Conservation (phyloP, 2,113 vertebrate genomes). For the Haemorhous mexicanus region DNA sequence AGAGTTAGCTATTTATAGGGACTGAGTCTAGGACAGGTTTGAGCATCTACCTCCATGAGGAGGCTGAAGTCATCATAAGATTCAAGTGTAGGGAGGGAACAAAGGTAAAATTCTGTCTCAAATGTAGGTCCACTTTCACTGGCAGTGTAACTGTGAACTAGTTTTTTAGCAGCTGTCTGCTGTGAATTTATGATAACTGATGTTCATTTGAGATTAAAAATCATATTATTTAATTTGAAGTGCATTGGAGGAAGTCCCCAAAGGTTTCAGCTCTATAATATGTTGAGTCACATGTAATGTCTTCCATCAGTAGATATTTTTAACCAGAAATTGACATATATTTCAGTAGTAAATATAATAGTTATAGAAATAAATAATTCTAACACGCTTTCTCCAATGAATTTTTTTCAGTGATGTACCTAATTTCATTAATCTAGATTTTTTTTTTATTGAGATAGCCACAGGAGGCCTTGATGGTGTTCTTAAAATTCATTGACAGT, state of each 20-base stretch:
- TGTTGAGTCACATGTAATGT: neutral
- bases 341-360: neutral
- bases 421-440: neutral
- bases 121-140: neutral
- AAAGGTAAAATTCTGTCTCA: neutral
- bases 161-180: neutral
- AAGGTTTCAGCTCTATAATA: neutral
- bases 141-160: neutral
- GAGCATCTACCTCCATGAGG: neutral
- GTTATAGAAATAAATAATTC: neutral
- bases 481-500: neutral
- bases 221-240: neutral
- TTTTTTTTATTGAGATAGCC: neutral
- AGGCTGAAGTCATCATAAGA: neutral
- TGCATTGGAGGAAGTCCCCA: neutral
- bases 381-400: neutral
- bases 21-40: neutral
- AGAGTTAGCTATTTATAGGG: constrained; percentile 15
- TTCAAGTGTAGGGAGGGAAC: neutral
- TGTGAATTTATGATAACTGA: neutral
- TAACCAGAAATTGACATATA: neutral
- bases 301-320: neutral
- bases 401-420: neutral
- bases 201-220: neutral
- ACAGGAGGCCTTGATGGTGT: neutral